These are phyloP conservation scores for Pseudorectes ferrugineus DNA, from an alignment of 2,113 vertebrate genomes.

Conservation along the genomic window DNA sequence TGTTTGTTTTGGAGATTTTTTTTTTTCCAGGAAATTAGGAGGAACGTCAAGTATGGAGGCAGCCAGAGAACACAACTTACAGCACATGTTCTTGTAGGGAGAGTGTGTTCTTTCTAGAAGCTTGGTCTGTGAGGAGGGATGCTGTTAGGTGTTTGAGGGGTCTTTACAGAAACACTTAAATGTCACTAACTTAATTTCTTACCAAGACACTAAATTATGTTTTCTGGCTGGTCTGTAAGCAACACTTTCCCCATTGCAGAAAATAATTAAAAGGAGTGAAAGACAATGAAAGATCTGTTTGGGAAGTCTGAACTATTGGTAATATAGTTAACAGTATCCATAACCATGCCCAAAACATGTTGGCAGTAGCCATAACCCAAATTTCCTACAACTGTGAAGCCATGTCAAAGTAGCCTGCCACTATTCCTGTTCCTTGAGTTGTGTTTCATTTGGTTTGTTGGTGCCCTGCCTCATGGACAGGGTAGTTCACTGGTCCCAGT, in stretches of 20 bases:
- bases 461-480: background rate
- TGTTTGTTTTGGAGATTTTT: background rate
- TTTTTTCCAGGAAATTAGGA: background rate
- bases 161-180: background rate
- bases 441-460: background rate
- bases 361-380: background rate
- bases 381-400: background rate
- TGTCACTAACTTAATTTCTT: background rate
- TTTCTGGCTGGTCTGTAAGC: background rate
- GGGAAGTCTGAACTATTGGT: background rate
- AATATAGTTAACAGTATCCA: background rate
- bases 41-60: background rate
- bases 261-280: background rate
- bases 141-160: background rate
- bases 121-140: background rate
- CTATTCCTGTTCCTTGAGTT: background rate
- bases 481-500: background rate
- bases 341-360: background rate
- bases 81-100: background rate
- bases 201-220: background rate
- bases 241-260: background rate
- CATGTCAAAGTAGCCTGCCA: background rate
- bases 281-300: background rate
- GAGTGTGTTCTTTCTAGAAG: background rate
- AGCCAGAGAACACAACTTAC: background rate